A percentile compares a stretch with the other conserved stretches of the same genome.
These are phyloP conservation scores for Elysia crispata DNA, from an alignment of 2,888 invertebrate species.

Conservation along the genomic window DNA sequence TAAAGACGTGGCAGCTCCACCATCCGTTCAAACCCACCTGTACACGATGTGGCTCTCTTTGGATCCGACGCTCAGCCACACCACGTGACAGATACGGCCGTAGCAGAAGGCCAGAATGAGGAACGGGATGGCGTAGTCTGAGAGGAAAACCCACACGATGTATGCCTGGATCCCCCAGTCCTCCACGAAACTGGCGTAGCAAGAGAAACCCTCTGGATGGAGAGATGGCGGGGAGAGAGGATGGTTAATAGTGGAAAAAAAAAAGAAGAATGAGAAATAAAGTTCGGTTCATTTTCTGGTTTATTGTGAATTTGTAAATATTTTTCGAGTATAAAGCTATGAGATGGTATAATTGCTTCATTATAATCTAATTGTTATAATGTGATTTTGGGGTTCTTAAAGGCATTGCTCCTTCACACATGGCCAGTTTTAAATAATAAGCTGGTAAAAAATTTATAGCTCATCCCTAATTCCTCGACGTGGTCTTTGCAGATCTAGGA, in stretches of 20 bases:
- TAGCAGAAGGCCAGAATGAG: slow-evolving; percentile 77
- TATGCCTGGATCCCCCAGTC: slow-evolving; percentile 69
- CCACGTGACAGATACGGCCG: slow-evolving; percentile 76
- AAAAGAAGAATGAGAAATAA: no score
- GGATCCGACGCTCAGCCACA: slow-evolving; percentile 69
- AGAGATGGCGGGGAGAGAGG: neutral
- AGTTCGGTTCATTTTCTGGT: no score
- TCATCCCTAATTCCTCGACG: no score
- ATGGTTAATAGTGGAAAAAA: neutral
- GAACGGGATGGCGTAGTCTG: slow-evolving; percentile 79
- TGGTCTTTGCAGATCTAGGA: no score
- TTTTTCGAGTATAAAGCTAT: no score
- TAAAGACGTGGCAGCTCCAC: slow-evolving; percentile 73
- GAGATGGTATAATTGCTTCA: no score
- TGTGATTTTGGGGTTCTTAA: no score
- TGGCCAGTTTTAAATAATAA: no score
- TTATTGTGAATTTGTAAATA: no score
- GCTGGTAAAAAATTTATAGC: no score
- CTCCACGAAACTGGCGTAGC: slow-evolving; percentile 64
- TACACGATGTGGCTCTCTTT: slow-evolving; percentile 49
- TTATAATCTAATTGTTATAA: no score
- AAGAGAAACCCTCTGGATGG: slow-evolving; percentile 60
- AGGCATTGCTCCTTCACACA: no score
- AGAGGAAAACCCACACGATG: slow-evolving; percentile 75
- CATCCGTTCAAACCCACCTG: slow-evolving; percentile 20